A percentile compares a stretch with the other conserved stretches of the same genome.
phyloP scores from a whole-genome alignment of 2,113 vertebrate species.

The Stegastes partitus region DNA sequence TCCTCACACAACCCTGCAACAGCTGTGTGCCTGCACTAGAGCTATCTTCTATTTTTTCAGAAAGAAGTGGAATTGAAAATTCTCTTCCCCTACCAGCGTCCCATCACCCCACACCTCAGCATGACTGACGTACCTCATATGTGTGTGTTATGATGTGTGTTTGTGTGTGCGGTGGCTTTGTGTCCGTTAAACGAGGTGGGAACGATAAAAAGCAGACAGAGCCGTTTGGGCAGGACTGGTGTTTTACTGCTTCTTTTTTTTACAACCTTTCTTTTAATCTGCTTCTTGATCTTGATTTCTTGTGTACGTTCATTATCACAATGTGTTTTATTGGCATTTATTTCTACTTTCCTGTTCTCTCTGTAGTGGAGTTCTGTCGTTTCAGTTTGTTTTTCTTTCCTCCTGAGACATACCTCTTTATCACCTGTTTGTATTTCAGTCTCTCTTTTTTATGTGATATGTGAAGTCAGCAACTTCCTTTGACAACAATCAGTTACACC shows the following conservation, averaged over 20 bases:
- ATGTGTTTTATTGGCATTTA: neutral
- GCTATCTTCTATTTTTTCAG: neutral
- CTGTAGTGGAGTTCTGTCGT: neutral
- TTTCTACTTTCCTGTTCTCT: neutral
- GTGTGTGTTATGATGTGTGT: neutral
- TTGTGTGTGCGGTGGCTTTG: conserved; percentile 14
- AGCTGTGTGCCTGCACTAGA: neutral
- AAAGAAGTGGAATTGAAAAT: neutral
- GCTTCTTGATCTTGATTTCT: neutral
- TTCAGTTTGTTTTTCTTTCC: neutral
- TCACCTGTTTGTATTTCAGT: too few species aligned
- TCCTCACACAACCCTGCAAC: conserved; percentile 42
- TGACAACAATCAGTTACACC: too few species aligned
- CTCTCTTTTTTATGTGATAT: too few species aligned
- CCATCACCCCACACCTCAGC: conserved; percentile 23
- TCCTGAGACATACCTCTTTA: too few species aligned
- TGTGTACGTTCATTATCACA: neutral
- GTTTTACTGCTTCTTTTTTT: conserved; percentile 47
- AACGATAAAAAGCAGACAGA: conserved; percentile 52
- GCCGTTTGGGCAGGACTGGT: neutral
- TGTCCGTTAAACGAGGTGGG: conserved; percentile 47
- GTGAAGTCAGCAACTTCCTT: too few species aligned
- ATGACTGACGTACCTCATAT: neutral
- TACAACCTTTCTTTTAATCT: neutral
- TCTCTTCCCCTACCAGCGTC: conserved; percentile 1